Conservation (phyloP, 1,140 invertebrate genomes). For the Papilio dardanus region DNA sequence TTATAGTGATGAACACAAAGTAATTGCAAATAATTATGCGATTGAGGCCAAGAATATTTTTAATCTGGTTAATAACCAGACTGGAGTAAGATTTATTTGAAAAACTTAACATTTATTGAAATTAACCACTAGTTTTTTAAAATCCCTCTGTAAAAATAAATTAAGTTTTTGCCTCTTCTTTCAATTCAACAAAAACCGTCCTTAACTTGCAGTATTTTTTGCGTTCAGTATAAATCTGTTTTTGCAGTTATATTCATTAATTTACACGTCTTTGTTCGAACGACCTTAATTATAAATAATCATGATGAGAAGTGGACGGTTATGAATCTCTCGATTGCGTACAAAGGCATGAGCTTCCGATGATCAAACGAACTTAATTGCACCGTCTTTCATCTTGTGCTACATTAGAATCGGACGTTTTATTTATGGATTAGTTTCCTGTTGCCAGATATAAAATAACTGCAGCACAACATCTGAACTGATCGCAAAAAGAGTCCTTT, state of each 20-base stretch:
- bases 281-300: slow-evolving; percentile 35
- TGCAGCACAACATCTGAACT: no score
- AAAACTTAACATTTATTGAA: no score
- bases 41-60: neutral
- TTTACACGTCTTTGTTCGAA: slow-evolving; percentile 19
- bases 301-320: slow-evolving; percentile 21
- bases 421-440: slow-evolving; percentile 24
- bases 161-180: neutral
- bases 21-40: neutral
- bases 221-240: neutral
- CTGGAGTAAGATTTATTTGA: no score
- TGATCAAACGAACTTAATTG: slow-evolving; percentile 35
- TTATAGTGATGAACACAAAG: neutral
- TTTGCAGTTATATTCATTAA: slow-evolving; percentile 15
- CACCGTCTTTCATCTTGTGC: slow-evolving; percentile 28
- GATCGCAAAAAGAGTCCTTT: no score
- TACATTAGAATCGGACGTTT: slow-evolving; percentile 24
- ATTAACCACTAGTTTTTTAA: no score
- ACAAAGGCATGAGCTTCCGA: slow-evolving; percentile 33
- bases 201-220: neutral
- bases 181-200: neutral
- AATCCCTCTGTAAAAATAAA: neutral
- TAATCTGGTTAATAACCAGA: no score
- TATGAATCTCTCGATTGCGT: slow-evolving; percentile 24
- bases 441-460: neutral